A percentile compares a stretch with the other conserved stretches of the same genome.
Evolutionary conservation across 2,888 invertebrate genomes (phyloP).

Genomic region (Agrotis segetum): DNA sequence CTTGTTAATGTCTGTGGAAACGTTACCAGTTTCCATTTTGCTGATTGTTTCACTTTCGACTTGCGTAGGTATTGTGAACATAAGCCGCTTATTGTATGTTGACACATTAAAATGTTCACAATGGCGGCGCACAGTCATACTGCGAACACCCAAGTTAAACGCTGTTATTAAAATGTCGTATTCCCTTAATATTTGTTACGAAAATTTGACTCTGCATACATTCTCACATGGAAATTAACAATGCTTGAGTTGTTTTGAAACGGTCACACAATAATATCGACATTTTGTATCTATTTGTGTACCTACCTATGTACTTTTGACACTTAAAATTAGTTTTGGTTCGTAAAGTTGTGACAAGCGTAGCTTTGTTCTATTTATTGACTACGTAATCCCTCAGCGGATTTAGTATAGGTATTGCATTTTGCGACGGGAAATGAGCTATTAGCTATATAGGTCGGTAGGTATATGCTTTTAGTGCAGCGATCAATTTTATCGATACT

Average conservation of each 20-base stretch:
- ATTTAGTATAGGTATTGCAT: conserved; percentile 4
- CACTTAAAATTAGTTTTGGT: conserved; percentile 31
- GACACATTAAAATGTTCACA: conserved; percentile 22
- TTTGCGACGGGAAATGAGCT: conserved; percentile 2
- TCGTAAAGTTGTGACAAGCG: conserved; percentile 19
- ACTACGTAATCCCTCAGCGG: conserved; percentile 3
- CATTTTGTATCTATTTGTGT: conserved; percentile 23
- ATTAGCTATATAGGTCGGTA: background rate
- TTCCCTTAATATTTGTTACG: conserved; percentile 27
- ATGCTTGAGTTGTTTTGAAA: conserved; percentile 29
- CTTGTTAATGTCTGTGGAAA: too few species aligned
- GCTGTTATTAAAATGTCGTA: conserved; percentile 53
- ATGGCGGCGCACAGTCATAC: background rate
- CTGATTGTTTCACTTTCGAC: conserved; percentile 12
- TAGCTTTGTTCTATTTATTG: conserved; percentile 21
- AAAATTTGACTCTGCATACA: conserved; percentile 43
- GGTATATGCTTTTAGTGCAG: conserved; percentile 32
- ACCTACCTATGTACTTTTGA: conserved; percentile 26
- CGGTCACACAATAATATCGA: background rate
- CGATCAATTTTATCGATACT: conserved; percentile 48
- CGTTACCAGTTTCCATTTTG: conserved; percentile 1
- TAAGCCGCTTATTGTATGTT: conserved; percentile 29
- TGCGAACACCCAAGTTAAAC: conserved; percentile 22
- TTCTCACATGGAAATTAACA: conserved; percentile 48
- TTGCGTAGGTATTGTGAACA: background rate